Evolutionary conservation across 1,140 invertebrate species (phyloP), one percentile per base, ranked within the genome.

Genomic region (Littorina saxatilis): DNA sequence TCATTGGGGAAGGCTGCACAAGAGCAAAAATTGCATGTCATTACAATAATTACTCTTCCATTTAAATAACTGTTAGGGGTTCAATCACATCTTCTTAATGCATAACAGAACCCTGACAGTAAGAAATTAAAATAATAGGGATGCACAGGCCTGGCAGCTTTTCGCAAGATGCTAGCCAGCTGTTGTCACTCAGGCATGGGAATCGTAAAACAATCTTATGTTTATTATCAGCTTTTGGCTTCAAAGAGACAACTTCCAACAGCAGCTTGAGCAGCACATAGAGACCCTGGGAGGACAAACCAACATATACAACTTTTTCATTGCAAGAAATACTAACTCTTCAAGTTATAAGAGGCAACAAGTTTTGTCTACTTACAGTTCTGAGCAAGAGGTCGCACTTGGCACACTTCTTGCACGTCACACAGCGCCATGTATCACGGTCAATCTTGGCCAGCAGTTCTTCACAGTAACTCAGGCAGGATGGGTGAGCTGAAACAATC

Each of bases 371-470:
- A 76, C 74, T 52, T 76, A 76, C 74, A 9, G 74, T 58, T 37
- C 55, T 76, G 20, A 76, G 47, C 50, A 76, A 35, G 5, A n/a
- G 17, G 3, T 29, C 37, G 29, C 74, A 76, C 5, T 11, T 13
- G 5, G 47, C 50, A 32, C 78, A 52, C 32, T 52, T 43, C 43
- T 80, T 52, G 29, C 78, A 70, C 5, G 43, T 47, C 27, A 80
- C 47, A 37, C 66, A 80, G 27, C 78, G 61, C 61, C 66, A 66
- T 5, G 20, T 68, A 1, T 72, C 20, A 17, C 78, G 61, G 27
- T 70, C 66, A 40, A 80, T 70, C 47, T 70, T 80, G 29, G 39
- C 40, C 66, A 80, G 35, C 2, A 52, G 66, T 52, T 37, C 40
- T 35, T 40, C 43, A 17, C 47, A 70, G 27, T 80, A 80, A 32